A percentile compares a stretch with the other conserved stretches of the same genome.
Evolutionary conservation across 2,113 vertebrate species (phyloP).

Genomic region (Varanus komodoensis): DNA sequence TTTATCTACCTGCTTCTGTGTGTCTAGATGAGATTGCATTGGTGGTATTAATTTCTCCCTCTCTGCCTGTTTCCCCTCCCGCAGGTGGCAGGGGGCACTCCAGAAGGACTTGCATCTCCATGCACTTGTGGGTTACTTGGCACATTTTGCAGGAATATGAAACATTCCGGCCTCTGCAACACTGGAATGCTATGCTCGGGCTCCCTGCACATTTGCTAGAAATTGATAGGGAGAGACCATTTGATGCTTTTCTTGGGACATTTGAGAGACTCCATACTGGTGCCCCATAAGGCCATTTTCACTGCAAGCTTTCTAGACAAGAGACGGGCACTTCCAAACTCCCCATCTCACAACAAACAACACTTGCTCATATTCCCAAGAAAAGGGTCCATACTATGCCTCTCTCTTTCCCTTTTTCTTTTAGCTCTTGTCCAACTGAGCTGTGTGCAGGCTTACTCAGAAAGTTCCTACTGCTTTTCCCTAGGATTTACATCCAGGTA

Average conservation of each 20-base stretch:
- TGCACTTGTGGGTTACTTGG: background rate
- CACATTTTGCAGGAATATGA: background rate
- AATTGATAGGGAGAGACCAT: background rate
- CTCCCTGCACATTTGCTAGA: background rate
- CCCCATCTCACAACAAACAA: background rate
- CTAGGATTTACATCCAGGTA: background rate
- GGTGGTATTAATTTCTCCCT: background rate
- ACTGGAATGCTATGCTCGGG: background rate
- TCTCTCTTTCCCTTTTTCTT: background rate
- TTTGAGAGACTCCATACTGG: background rate
- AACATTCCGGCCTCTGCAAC: background rate
- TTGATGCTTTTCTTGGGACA: background rate
- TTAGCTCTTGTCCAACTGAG: background rate
- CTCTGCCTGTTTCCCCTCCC: background rate
- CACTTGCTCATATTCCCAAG: too few species aligned
- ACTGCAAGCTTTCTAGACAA: background rate
- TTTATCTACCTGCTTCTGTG: background rate
- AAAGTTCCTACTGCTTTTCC: background rate
- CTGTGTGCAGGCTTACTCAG: background rate
- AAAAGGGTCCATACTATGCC: too few species aligned
- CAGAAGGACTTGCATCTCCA: background rate
- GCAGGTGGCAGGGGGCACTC: background rate
- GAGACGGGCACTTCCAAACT: background rate
- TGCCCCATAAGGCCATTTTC: background rate
- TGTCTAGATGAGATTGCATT: background rate